Evolutionary conservation across 1,140 invertebrate species (phyloP).

Genomic region (Drosophila kepulauana): DNA sequence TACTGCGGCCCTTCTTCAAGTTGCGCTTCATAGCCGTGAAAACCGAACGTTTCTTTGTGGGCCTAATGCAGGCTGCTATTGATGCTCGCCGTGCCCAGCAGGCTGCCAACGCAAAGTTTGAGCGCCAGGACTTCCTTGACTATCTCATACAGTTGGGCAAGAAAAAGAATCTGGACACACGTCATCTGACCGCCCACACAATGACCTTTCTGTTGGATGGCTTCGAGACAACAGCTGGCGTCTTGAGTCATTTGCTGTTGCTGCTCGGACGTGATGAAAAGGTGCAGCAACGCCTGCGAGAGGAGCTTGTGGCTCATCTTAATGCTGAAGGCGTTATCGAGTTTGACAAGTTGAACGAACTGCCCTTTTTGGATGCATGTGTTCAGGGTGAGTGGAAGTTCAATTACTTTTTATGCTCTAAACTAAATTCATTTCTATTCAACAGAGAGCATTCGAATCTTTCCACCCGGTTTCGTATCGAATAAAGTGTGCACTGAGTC

Average conservation of each 20-base stretch:
- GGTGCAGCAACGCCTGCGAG: constrained; percentile 57
- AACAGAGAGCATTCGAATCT: constrained; percentile 64
- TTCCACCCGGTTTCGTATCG: constrained; percentile 59
- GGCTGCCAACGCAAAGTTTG: constrained; percentile 31
- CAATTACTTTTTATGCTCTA: background rate
- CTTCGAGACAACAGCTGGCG: constrained; percentile 76
- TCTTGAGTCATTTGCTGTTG: constrained; percentile 8
- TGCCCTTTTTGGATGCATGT: constrained; percentile 77
- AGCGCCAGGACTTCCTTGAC: constrained; percentile 84
- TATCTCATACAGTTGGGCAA: constrained; percentile 80
- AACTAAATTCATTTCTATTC: background rate
- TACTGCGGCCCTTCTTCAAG: constrained; percentile 41
- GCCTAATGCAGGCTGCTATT: constrained; percentile 70
- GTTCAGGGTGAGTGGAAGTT: constrained; percentile 56
- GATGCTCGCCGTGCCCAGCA: constrained; percentile 61
- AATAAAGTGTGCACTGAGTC: constrained; percentile 67
- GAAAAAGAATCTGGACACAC: constrained; percentile 63
- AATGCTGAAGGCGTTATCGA: constrained; percentile 42
- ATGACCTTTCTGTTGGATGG: constrained; percentile 81
- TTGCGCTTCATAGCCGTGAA: constrained; percentile 55
- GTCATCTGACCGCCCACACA: constrained; percentile 61
- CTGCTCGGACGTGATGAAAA: constrained; percentile 53
- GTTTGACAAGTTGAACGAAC: constrained; percentile 66
- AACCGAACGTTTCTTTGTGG: constrained; percentile 74
- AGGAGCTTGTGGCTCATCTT: constrained; percentile 77